Evolutionary conservation across 1,140 invertebrate species (phyloP).

Genomic region (Paraescarpia echinospica): DNA sequence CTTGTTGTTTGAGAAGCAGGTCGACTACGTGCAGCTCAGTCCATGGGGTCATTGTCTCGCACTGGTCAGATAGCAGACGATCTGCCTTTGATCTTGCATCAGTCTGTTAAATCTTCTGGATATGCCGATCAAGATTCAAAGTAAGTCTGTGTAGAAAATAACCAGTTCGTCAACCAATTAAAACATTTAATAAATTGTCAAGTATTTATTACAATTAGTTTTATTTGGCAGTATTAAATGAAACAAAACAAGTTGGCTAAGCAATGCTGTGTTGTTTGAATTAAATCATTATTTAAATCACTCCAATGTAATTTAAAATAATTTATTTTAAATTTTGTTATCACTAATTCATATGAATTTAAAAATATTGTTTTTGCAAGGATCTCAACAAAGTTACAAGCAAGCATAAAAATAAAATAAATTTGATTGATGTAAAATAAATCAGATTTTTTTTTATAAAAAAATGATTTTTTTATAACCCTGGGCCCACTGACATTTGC

Average conservation of each 20-base stretch:
- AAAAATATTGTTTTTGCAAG: too few relatives aligned
- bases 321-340: too few relatives aligned
- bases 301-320: too few relatives aligned
- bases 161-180: not conserved
- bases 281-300: too few relatives aligned
- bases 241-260: constrained; percentile 7
- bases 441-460: too few relatives aligned
- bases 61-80: constrained; percentile 33
- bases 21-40: not conserved
- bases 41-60: constrained; percentile 28
- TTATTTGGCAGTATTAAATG: not conserved
- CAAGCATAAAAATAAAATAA: too few relatives aligned
- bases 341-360: too few relatives aligned
- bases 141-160: constrained; percentile 29
- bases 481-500: too few relatives aligned
- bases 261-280: not conserved
- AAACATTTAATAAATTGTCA: not conserved
- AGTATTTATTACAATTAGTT: not conserved
- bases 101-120: constrained; percentile 55
- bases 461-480: too few relatives aligned
- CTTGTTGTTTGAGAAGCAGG: not conserved
- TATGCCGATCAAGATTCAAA: constrained; percentile 46
- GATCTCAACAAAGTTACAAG: too few relatives aligned
- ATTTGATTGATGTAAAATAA: too few relatives aligned
- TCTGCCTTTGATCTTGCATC: constrained; percentile 52